Evolutionary conservation across 2,797 vertebrate genomes (phyloP), one percentile per base, ranked within the genome.

Genomic region (Acanthurus tractus): DNA sequence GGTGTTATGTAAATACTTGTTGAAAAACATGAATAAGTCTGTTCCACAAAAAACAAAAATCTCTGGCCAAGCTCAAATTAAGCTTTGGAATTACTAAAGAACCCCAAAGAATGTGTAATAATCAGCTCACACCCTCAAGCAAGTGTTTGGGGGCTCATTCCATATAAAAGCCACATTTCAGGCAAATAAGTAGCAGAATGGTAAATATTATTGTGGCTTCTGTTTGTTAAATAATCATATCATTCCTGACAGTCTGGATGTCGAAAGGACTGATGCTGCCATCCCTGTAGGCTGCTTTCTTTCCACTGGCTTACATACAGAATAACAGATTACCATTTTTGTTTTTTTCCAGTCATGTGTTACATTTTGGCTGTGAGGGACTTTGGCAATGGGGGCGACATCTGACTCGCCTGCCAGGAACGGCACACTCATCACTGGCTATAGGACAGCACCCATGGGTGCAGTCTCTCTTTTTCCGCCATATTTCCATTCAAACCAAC

Each of bases 371-470:
- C 89, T 86, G 76, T 57, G 82, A 76, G 80, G 76, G 66, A 72
- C 74, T 83, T 84, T 91, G 88, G 86, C 88, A 81, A 65, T 6
- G 25, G 78, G 78, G 80, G 45, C 36, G 73, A 86, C 87, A 92
- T 91, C 92, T 89, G 88, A 90, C 82, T 86, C 34, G 75, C 64
- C 84, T 92, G 90, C 89, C 90, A 92, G 92, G 87, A 87, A 81
- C 17, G 8, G 66, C 81, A 82, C 74, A 82, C 80, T 90, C 87
- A 74, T 86, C 66, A 63, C 79, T 86, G 69, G 86, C 85, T 86
- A 92, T 93, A 94, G 92, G 93, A 94, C 93, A 94, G 93, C 90
- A 91, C 94, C 92, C 94, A 84, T 84, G 94, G 91, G 94, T 90
- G 88, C 85, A 80, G 68, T 68, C 76, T 67, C 54, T 14, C 17